Percentiles rank a stretch among this genome's conserved stretches.
These are phyloP conservation scores for Philonicus albiceps DNA, from an alignment of 2,888 invertebrate genomes.

Conservation along the genomic window DNA sequence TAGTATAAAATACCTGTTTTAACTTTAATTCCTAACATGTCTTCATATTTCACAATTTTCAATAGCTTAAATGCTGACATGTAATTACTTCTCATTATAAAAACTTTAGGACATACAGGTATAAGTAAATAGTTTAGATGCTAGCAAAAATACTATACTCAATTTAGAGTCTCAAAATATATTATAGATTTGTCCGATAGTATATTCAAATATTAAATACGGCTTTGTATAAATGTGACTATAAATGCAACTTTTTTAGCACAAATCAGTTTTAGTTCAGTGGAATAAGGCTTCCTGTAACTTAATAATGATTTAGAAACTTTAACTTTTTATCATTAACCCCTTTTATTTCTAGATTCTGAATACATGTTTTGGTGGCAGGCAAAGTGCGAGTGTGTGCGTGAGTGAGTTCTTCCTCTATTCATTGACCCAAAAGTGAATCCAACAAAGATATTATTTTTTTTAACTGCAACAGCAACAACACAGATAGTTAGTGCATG, in stretches of 20 bases:
- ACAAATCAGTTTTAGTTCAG: neutral
- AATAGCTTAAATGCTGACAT: too few species aligned
- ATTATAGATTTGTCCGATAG: neutral
- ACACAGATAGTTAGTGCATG: slow-evolving; percentile 47
- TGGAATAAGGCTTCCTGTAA: neutral
- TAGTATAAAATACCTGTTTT: too few species aligned
- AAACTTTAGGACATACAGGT: too few species aligned
- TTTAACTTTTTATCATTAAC: neutral
- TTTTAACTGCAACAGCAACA: neutral
- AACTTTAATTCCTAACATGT: too few species aligned
- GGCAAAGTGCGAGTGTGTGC: slow-evolving; percentile 49
- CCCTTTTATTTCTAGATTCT: slow-evolving; percentile 9
- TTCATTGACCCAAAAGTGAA: neutral
- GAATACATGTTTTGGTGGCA: slow-evolving; percentile 49
- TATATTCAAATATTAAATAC: neutral
- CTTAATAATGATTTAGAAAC: neutral
- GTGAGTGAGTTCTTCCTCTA: slow-evolving; percentile 43
- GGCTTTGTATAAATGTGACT: neutral
- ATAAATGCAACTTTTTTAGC: neutral
- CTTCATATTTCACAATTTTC: neutral
- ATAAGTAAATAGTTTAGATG: too few species aligned
- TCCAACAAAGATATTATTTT: neutral
- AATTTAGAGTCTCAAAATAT: too few species aligned
- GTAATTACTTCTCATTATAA: too few species aligned
- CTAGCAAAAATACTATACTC: neutral